Evolutionary conservation across 2,113 vertebrate species (phyloP).

Genomic region (Ibidorhyncha struthersii): DNA sequence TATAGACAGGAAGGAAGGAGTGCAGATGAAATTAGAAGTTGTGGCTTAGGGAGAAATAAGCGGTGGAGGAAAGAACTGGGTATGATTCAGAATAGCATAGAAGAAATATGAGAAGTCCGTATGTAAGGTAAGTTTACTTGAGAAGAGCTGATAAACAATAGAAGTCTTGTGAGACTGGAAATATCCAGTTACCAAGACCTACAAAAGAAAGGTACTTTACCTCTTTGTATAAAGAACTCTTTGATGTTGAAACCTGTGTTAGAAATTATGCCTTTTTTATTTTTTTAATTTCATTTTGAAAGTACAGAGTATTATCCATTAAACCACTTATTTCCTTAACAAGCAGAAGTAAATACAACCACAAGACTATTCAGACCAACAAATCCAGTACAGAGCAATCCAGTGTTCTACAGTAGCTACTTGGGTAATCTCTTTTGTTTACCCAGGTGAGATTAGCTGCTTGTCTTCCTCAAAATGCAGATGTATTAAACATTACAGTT

Average conservation of each 20-base stretch:
- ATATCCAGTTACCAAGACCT: neutral
- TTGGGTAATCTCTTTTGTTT: neutral
- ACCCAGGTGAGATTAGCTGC: neutral
- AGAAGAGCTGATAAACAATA: neutral
- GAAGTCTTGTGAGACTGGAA: neutral
- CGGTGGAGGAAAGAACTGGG: accelerated
- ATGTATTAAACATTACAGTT: neutral
- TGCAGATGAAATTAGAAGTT: neutral
- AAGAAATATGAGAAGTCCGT: neutral
- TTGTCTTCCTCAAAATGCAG: neutral
- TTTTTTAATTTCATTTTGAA: neutral
- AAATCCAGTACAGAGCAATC: neutral
- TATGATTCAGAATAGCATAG: neutral
- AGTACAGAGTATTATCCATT: neutral
- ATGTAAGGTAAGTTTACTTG: neutral
- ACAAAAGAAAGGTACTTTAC: neutral
- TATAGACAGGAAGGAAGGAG: neutral
- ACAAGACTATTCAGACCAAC: neutral
- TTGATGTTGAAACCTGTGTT: neutral
- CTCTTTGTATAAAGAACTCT: neutral
- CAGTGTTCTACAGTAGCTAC: neutral
- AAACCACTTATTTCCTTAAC: neutral
- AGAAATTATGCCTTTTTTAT: neutral
- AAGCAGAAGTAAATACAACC: neutral
- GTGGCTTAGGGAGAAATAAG: neutral